phyloP scores from a whole-genome alignment of 2,888 invertebrate genomes.

The Melipona beecheii region DNA sequence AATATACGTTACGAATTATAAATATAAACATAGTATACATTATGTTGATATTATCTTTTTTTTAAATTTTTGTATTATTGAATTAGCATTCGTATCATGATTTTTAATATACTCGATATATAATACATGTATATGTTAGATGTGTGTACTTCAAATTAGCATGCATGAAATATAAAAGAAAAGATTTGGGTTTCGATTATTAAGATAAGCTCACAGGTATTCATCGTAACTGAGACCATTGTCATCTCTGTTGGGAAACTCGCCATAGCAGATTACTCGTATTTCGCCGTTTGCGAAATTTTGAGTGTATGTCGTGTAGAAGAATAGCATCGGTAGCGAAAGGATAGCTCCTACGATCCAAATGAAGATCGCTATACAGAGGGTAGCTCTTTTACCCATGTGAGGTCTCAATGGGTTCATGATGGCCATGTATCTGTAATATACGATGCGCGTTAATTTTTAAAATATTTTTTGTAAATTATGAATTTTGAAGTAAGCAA shows the following conservation, averaged over 20 bases:
- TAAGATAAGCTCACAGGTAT: conserved; percentile 88
- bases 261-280: conserved; percentile 91
- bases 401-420: conserved; percentile 96
- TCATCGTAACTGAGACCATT: conserved; percentile 91
- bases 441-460: conserved; percentile 31
- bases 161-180: background rate
- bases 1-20: too few relatives aligned
- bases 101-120: too few relatives aligned
- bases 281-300: conserved; percentile 85
- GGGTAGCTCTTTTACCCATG: conserved; percentile 93
- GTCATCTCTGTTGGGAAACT: conserved; percentile 88
- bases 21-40: too few relatives aligned
- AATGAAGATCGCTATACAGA: conserved; percentile 92
- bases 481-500: background rate
- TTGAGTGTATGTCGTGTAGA: conserved; percentile 90
- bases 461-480: background rate
- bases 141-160: background rate
- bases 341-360: conserved; percentile 93
- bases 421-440: conserved; percentile 95
- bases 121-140: background rate
- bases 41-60: too few relatives aligned
- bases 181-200: conserved; percentile 4
- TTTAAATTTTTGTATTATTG: too few relatives aligned
- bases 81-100: too few relatives aligned
- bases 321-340: conserved; percentile 93